Conservation (phyloP, 2,113 vertebrate species). For the Ivindomyrus marchei region DNA sequence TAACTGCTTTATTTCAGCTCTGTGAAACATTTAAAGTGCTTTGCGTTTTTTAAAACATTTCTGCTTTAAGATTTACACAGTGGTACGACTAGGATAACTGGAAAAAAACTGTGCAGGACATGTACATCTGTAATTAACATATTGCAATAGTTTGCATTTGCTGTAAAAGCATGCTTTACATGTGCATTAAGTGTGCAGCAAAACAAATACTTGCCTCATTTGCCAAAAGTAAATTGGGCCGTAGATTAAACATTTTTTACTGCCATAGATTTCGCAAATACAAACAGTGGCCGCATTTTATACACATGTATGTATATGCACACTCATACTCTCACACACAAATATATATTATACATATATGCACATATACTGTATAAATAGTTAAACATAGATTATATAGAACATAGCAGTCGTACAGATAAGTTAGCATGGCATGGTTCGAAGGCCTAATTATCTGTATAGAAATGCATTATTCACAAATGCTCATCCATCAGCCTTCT, state of each 20-base stretch:
- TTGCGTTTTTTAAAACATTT: neutral
- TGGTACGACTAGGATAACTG: neutral
- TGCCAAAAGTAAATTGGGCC: neutral
- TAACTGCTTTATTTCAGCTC: slow-evolving; percentile 22
- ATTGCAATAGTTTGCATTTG: neutral
- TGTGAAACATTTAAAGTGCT: slow-evolving; percentile 1
- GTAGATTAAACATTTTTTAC: neutral
- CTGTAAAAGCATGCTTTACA: slow-evolving; percentile 18
- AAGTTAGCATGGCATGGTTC: slow-evolving; percentile 8
- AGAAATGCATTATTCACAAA: neutral
- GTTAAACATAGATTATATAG: neutral
- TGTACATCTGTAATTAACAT: neutral
- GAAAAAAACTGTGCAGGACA: neutral
- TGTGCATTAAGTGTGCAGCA: neutral
- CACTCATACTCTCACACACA: neutral
- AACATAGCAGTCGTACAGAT: slow-evolving; percentile 26
- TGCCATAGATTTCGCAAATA: neutral
- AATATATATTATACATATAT: neutral
- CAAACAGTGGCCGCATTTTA: neutral
- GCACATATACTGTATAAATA: neutral
- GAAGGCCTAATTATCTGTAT: slow-evolving; percentile 29
- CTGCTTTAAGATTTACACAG: neutral
- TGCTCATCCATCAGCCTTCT: neutral
- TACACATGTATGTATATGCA: neutral
- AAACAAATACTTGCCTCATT: neutral